phyloP scores from a whole-genome alignment of 1,140 invertebrate species.

The Rhagoletis pomonella region DNA sequence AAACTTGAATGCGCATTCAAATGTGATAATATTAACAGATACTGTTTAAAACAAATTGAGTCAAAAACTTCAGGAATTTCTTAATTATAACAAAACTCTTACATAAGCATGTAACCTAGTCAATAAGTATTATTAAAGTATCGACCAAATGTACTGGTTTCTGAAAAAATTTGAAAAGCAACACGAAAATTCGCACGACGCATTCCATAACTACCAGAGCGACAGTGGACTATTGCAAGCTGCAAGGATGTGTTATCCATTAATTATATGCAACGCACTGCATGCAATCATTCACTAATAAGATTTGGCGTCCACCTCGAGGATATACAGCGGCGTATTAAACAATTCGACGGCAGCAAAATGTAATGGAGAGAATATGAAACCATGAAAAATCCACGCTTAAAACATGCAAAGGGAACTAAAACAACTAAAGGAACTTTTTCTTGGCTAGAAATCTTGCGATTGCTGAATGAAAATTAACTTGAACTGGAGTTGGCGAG shows the following conservation, averaged over 20 bases:
- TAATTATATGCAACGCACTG: too few relatives aligned
- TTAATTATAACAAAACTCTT: not conserved
- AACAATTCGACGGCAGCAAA: too few relatives aligned
- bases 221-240: not conserved
- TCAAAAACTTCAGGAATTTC: not conserved
- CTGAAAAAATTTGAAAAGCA: not conserved
- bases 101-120: not conserved
- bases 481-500: too few relatives aligned
- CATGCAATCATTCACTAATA: too few relatives aligned
- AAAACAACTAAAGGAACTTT: too few relatives aligned
- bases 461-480: too few relatives aligned
- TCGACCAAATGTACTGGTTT: not conserved
- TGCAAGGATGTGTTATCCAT: not conserved
- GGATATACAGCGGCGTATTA: too few relatives aligned
- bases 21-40: slow-evolving; percentile 12
- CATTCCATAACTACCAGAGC: not conserved
- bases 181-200: not conserved
- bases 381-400: too few relatives aligned
- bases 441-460: too few relatives aligned
- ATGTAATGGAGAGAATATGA: too few relatives aligned
- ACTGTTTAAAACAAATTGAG: not conserved
- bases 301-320: too few relatives aligned
- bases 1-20: not conserved
- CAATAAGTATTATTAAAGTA: not conserved
- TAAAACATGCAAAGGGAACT: too few relatives aligned